These are phyloP conservation scores for Nicator chloris DNA, from an alignment of 2,113 vertebrate species.

Conservation along the genomic window DNA sequence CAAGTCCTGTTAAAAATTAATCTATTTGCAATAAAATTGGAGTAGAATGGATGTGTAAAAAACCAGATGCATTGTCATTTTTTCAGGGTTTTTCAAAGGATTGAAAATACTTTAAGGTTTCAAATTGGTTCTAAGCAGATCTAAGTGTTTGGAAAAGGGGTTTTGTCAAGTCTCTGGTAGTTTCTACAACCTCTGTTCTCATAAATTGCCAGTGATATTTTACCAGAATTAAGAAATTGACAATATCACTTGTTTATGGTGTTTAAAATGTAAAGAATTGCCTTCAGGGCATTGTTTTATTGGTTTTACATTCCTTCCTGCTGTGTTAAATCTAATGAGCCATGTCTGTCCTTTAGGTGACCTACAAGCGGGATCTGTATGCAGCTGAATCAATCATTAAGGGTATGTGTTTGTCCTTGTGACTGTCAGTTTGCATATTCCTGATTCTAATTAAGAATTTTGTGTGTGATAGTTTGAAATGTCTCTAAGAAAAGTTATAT, in stretches of 20 bases:
- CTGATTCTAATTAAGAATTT: constrained; percentile 11
- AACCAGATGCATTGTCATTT: background rate
- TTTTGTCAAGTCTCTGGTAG: background rate
- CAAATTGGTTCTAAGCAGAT: background rate
- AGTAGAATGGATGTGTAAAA: background rate
- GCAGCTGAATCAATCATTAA: constrained; percentile 93
- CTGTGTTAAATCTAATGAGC: constrained; percentile 66
- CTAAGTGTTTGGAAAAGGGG: background rate
- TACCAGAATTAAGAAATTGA: constrained; percentile 52
- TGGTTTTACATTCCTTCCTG: constrained; percentile 68
- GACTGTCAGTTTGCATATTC: constrained; percentile 43
- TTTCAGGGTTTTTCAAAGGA: background rate
- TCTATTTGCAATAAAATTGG: background rate
- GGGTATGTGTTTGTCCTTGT: constrained; percentile 79
- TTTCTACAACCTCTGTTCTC: background rate
- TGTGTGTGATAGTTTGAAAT: constrained; percentile 30
- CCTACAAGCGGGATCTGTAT: constrained; percentile 92
- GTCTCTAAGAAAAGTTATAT: constrained; percentile 33
- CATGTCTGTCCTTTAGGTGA: constrained; percentile 86
- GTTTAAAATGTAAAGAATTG: constrained; percentile 50
- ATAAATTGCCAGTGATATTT: constrained; percentile 23
- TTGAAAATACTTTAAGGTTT: background rate
- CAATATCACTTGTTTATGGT: constrained; percentile 41
- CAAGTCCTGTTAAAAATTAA: background rate
- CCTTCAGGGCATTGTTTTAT: constrained; percentile 59